Percentiles rank a stretch among this genome's conserved stretches.
Evolutionary conservation across 2,797 vertebrate genomes (phyloP).

Genomic region (Coracias cyanogaster): DNA sequence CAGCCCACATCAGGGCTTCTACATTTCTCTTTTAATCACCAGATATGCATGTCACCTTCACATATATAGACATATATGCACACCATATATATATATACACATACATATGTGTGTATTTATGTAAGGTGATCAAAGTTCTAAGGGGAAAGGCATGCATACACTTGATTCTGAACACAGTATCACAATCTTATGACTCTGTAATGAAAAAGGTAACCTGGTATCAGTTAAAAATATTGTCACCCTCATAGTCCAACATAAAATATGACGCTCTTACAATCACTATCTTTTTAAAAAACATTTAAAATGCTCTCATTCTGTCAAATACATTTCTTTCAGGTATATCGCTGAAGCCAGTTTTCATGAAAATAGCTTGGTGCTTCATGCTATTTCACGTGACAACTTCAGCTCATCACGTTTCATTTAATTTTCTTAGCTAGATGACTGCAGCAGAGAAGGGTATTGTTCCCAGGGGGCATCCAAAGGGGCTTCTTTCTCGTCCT

Average conservation of each 20-base stretch:
- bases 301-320: slow-evolving; percentile 21
- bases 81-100: neutral
- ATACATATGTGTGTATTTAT: neutral
- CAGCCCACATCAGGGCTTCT: neutral
- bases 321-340: neutral
- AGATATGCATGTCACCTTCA: neutral
- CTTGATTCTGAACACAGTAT: neutral
- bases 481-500: neutral
- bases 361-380: neutral
- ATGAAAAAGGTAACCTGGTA: neutral
- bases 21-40: neutral
- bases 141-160: neutral
- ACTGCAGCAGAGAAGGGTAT: neutral
- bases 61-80: neutral
- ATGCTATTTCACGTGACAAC: neutral
- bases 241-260: neutral
- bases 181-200: neutral
- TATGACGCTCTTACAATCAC: neutral
- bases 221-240: neutral
- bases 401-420: neutral
- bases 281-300: neutral
- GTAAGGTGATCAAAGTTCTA: neutral
- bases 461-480: neutral
- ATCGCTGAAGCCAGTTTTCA: neutral
- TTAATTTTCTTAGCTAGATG: neutral